These are phyloP conservation scores for Oxyruncus cristatus DNA, from an alignment of 2,113 vertebrate genomes.

Conservation along the genomic window DNA sequence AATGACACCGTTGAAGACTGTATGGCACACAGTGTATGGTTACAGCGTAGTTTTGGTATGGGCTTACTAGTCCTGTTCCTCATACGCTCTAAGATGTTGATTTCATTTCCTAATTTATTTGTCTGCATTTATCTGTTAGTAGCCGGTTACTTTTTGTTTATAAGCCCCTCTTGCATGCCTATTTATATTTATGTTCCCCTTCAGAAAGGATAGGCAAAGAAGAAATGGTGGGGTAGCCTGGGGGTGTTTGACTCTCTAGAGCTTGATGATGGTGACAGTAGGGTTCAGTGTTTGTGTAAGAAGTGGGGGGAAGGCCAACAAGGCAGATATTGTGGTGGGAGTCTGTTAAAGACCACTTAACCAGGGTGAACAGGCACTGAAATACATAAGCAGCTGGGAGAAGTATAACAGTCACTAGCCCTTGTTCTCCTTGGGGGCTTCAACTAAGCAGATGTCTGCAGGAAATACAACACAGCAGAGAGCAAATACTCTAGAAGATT, in stretches of 20 bases:
- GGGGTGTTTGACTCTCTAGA: neutral
- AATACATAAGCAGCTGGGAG: neutral
- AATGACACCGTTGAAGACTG: neutral
- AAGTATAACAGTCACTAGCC: neutral
- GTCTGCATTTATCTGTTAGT: neutral
- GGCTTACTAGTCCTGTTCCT: neutral
- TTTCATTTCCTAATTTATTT: neutral
- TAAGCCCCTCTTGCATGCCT: neutral
- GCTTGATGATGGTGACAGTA: neutral
- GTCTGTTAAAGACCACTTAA: neutral
- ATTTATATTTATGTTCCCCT: neutral
- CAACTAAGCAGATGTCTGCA: neutral
- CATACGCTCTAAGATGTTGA: neutral
- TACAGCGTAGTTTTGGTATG: neutral
- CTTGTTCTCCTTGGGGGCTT: neutral
- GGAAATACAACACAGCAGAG: neutral
- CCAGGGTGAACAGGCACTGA: neutral
- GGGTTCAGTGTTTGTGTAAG: neutral
- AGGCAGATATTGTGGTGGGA: neutral
- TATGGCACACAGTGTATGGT: rapidly evolving
- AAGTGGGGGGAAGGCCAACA: neutral
- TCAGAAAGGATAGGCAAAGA: rapidly evolving
- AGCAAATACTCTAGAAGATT: neutral
- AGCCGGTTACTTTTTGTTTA: neutral
- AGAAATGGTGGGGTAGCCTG: neutral